These are phyloP conservation scores for Bubalus kerabau DNA, from an alignment of 2,113 vertebrate species.

Conservation along the genomic window DNA sequence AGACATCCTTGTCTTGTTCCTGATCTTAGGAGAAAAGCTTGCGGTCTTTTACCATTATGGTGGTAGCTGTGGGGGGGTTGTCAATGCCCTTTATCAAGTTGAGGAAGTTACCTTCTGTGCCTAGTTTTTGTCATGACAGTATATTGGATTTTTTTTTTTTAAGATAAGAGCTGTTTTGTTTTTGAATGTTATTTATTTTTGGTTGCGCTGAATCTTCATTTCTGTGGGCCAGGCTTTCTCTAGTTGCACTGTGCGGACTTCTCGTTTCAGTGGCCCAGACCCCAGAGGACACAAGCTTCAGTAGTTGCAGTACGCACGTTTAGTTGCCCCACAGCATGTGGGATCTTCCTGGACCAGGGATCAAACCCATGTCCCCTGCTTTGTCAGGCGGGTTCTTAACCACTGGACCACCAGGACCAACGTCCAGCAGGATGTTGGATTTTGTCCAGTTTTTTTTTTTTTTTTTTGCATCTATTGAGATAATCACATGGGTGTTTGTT, in stretches of 20 bases:
- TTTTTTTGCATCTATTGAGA: not conserved
- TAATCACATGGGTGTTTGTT: not conserved
- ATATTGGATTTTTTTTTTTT: not conserved
- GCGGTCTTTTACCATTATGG: not conserved
- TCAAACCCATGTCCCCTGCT: not conserved
- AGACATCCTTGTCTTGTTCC: not conserved
- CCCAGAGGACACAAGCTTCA: not conserved
- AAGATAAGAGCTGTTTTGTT: not conserved
- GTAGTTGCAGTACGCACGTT: not conserved
- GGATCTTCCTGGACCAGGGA: not conserved
- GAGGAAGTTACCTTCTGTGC: not conserved
- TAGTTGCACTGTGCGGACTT: not conserved
- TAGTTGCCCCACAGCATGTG: not conserved
- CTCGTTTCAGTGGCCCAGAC: not conserved
- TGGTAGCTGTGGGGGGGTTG: not conserved
- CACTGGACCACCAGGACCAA: not conserved
- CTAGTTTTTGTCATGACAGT: not conserved
- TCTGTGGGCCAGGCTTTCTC: not conserved
- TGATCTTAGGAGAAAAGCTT: not conserved
- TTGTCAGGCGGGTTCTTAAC: not conserved
- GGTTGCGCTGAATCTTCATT: not conserved
- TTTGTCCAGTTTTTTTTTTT: not conserved
- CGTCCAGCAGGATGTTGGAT: not conserved
- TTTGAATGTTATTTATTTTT: not conserved
- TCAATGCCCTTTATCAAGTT: not conserved